phyloP scores from a whole-genome alignment of 2,113 vertebrate genomes.

The Archilochus colubris region DNA sequence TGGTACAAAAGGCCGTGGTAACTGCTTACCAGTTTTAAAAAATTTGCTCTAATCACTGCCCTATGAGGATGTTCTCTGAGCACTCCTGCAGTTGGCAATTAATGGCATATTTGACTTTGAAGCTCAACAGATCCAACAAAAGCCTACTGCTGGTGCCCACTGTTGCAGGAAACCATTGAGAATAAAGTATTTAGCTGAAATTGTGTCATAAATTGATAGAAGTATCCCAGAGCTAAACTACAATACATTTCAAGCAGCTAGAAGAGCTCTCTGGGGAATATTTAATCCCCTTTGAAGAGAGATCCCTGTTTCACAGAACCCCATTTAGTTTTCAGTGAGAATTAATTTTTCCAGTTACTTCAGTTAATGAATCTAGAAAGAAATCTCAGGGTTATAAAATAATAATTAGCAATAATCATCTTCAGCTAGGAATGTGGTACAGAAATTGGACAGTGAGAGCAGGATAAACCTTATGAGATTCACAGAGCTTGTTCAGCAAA shows the following conservation, averaged over 20 bases:
- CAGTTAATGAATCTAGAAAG: neutral
- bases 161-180: neutral
- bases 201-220: slow-evolving; percentile 1
- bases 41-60: neutral
- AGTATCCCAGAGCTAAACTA: neutral
- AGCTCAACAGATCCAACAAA: neutral
- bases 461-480: neutral
- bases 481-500: neutral
- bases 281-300: slow-evolving; percentile 32
- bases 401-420: neutral
- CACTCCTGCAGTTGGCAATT: neutral
- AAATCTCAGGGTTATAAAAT: neutral
- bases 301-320: neutral
- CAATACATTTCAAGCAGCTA: neutral
- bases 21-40: neutral
- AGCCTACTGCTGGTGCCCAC: neutral
- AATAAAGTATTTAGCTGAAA: neutral
- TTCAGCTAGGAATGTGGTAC: neutral
- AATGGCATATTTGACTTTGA: neutral
- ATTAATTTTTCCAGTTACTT: slow-evolving; percentile 10
- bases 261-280: slow-evolving; percentile 5
- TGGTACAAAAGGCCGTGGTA: slow-evolving; percentile 78
- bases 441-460: neutral
- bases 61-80: neutral
- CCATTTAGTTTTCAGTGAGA: neutral